Evolutionary conservation across 92 coral and sea anemone genomes (phyloP), one percentile per base, ranked within the genome.

Genomic region (Hydrozoanthus gracilis): DNA sequence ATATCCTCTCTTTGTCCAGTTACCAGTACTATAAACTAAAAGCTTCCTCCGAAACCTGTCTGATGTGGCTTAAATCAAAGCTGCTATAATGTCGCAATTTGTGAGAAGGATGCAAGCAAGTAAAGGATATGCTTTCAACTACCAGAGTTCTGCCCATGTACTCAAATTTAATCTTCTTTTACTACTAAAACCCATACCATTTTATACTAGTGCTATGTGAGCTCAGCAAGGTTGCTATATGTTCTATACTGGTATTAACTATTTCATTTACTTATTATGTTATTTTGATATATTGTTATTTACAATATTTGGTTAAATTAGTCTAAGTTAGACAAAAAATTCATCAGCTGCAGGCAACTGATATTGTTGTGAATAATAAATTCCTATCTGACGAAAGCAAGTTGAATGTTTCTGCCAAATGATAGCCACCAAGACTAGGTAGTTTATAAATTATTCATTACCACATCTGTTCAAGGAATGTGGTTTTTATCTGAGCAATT

Each of bases 261-360:
- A 4, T 8, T 4, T 45, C 15, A 12, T 46, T 12, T 44, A 4
- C 44, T 58, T 7, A 47, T 58, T 7, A 47, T 61, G 4, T 45
- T 11, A 17, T 4, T 17, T 9, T 79, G 8, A 8, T 60, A 46
- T 16, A 65, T 80, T 3, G 14, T 16, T 80, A 80, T 80, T 80
- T 80, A 80, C 85, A 80, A 35, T 80, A 18, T 17, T 48, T 48
- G 18, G 8, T 9, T 78, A 58, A 44, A 0, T 27, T 27, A 27
- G 39, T 48, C 39, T 17, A 35, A 8, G 51, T 65, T 65, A 35
- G 27, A 8, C 73, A 80, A 47, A 80, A 80, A 80, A 80, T 64
- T 80, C 66, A 80, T 65, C 35, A 17, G 73, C 85, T 80, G 74
- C n/a, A 46, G 73, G 47, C 61, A 64, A 74, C 74, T 12, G 13